These are phyloP conservation scores for Drosophila nr. medialis DNA, from an alignment of 2,888 invertebrate genomes.

Conservation along the genomic window DNA sequence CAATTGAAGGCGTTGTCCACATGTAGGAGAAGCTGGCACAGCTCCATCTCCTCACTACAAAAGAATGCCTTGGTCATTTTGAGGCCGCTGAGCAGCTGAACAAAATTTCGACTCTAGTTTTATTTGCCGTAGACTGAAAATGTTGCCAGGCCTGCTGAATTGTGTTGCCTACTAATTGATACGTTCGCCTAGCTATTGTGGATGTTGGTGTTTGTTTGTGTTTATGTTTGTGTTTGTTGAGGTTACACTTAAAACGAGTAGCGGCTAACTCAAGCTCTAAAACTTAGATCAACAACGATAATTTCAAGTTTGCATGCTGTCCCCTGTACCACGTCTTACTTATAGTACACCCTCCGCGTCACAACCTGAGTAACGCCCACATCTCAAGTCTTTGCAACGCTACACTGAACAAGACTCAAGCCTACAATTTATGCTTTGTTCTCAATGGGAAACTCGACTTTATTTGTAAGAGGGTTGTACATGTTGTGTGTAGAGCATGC, in stretches of 20 bases:
- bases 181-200: constrained; percentile 44
- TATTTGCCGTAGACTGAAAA: not conserved
- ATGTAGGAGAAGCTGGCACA: constrained; percentile 78
- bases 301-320: constrained; percentile 70
- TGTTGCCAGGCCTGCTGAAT: constrained; percentile 14
- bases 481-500: not conserved
- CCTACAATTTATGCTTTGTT: constrained; percentile 54
- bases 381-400: constrained; percentile 42
- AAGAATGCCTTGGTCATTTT: constrained; percentile 72
- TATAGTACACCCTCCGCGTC: not conserved
- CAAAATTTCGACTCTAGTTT: not conserved
- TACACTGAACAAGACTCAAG: constrained; percentile 45
- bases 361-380: constrained; percentile 41
- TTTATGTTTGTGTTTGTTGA: constrained; percentile 26
- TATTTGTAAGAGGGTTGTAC: constrained; percentile 1
- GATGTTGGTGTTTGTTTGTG: constrained; percentile 19
- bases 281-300: constrained; percentile 71
- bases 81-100: not conserved
- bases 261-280: constrained; percentile 29
- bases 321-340: constrained; percentile 2
- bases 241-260: constrained; percentile 56
- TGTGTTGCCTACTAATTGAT: constrained; percentile 65
- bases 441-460: constrained; percentile 38
- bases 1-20: constrained; percentile 79
- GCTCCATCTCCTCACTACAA: constrained; percentile 81